Evolutionary conservation across 2,888 invertebrate species (phyloP), one percentile per base, ranked within the genome.

Genomic region (Ditula angustiorana): DNA sequence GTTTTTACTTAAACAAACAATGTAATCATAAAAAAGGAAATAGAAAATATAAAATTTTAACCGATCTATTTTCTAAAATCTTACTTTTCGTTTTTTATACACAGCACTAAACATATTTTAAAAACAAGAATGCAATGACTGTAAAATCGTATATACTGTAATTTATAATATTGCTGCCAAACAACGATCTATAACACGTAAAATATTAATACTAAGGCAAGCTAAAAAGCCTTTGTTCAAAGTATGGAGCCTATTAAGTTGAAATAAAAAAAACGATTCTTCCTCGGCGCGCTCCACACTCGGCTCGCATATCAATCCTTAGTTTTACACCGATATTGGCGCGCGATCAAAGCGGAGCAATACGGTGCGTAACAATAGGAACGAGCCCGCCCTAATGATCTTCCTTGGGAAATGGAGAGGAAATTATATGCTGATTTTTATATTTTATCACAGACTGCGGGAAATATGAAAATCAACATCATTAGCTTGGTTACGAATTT

Each of bases 401-500:
- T 35, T 64, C 63, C 63, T 13, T 16, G 46, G 63, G 63, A 64
- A 64, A 64, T 64, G 63, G 63, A 28, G 46, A 52, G 63, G 63
- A 64, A 64, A 64, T 64, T 64, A 58, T 58, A 64, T 58, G 63
- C 63, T 64, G 63, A 64, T 64, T 64, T 64, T 64, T 58, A 62
- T 58, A 64, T 58, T 58, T 64, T 58, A 64, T 58, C 63, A 58
- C 58, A 58, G 63, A 50, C 63, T 62, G 62, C 41, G 52, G 63
- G 63, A 64, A 64, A 64, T 64, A 64, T 64, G 63, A 58, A 63
- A 64, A 64, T 64, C 63, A 63, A 58, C 63, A 52, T 63, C 63
- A 52, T 63, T 63, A 63, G 50, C 58, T 63, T 33, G 21, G 58
- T 44, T 46, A 46, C 47, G 52, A 46, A 58, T 52, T 64, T 64